Percentiles rank a stretch among this genome's conserved stretches.
Evolutionary conservation across 2,888 invertebrate genomes (phyloP).

Genomic region (Kryphioiulus occultus): DNA sequence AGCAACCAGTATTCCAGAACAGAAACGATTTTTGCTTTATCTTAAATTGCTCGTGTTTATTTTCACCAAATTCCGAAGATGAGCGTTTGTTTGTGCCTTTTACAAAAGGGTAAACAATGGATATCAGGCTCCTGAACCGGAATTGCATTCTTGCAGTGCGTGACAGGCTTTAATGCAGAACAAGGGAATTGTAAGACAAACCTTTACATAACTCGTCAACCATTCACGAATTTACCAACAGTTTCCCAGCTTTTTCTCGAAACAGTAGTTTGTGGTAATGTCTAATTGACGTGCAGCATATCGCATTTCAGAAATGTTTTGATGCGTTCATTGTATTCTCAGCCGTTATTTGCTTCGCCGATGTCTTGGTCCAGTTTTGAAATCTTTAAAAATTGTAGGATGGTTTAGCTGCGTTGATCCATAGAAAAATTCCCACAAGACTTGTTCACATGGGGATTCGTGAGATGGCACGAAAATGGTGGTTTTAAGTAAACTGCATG

Average conservation of each 20-base stretch:
- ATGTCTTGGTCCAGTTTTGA: background rate
- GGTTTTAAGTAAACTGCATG: no score
- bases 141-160: background rate
- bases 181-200: background rate
- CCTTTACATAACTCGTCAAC: background rate
- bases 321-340: background rate
- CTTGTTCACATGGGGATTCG: no score
- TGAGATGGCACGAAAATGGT: no score
- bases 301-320: no score
- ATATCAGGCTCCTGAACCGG: background rate
- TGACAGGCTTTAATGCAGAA: background rate
- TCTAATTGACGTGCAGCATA: background rate
- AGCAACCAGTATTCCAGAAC: background rate
- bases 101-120: background rate
- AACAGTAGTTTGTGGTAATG: background rate
- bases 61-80: background rate
- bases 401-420: background rate
- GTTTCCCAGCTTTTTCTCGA: background rate
- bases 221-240: background rate
- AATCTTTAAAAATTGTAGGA: background rate
- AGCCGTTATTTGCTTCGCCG: background rate
- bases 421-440: background rate
- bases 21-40: background rate
- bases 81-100: background rate
- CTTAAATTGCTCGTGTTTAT: background rate